phyloP scores from a whole-genome alignment of 92 coral and sea anemone genomes.

The Porites rus region DNA sequence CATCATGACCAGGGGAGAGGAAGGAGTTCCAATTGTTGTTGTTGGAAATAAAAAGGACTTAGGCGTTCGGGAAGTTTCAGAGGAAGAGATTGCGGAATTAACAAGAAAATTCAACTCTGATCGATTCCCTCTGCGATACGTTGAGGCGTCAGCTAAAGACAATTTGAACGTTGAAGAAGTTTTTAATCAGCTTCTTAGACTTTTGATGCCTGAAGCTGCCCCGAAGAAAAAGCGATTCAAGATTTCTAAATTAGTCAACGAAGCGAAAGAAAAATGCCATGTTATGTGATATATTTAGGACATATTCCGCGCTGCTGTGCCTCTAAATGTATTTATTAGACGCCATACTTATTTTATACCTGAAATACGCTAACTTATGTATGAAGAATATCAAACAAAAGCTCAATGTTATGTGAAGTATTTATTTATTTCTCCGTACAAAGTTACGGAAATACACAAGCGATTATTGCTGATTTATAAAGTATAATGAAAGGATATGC shows the following conservation, averaged over 20 bases:
- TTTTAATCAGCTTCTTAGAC: conserved; percentile 77
- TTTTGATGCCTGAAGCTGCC: conserved; percentile 44
- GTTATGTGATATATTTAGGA: conserved; percentile 31
- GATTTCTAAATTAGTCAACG: conserved; percentile 1
- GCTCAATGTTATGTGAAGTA: conserved; percentile 31
- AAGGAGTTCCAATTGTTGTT: conserved; percentile 68
- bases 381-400: conserved; percentile 30
- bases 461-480: neutral
- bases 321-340: neutral
- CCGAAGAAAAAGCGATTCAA: conserved; percentile 14
- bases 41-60: conserved; percentile 95
- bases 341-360: too few species aligned
- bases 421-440: conserved; percentile 1
- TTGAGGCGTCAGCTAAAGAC: conserved; percentile 95
- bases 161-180: conserved; percentile 74
- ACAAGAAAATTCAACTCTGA: conserved; percentile 53
- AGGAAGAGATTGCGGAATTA: conserved; percentile 74
- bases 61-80: conserved; percentile 65
- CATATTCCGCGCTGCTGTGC: neutral
- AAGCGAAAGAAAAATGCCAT: conserved; percentile 46
- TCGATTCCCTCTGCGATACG: conserved; percentile 65
- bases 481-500: neutral
- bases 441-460: neutral
- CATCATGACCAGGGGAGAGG: conserved; percentile 32
- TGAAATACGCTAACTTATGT: neutral